phyloP scores from a whole-genome alignment of 2,888 invertebrate species.

The Andrena fulva region DNA sequence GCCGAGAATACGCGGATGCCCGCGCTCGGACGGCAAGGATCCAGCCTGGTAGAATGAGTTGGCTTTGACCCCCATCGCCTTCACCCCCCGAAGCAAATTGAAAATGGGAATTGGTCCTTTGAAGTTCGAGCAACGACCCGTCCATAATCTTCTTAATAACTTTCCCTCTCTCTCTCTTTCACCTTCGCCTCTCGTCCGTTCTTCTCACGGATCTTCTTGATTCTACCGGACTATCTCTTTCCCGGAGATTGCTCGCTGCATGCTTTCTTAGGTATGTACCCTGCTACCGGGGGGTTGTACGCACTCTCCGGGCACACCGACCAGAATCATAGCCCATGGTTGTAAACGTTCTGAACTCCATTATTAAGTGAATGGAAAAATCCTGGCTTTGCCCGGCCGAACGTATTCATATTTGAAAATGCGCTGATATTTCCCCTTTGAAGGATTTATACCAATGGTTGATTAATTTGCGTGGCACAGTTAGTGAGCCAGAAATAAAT shows the following conservation, averaged over 20 bases:
- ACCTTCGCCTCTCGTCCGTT: slow-evolving; percentile 6
- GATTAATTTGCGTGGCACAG: background rate
- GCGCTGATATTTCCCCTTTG: background rate
- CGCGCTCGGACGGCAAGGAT: slow-evolving; percentile 63
- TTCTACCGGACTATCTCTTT: slow-evolving; percentile 36
- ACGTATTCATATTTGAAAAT: background rate
- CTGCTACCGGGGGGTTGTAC: background rate
- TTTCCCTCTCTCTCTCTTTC: slow-evolving; percentile 61
- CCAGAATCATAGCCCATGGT: background rate
- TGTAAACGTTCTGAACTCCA: background rate
- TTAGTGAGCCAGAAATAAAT: background rate
- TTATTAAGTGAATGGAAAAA: background rate
- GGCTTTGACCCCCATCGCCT: slow-evolving; percentile 71
- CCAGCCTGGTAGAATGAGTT: slow-evolving; percentile 60
- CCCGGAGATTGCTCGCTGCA: slow-evolving; percentile 39
- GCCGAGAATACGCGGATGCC: slow-evolving; percentile 63
- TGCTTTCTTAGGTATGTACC: slow-evolving; percentile 27
- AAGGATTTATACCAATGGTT: background rate
- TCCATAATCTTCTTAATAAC: slow-evolving; percentile 82
- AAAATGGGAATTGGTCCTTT: slow-evolving; percentile 83
- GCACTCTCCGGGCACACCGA: background rate
- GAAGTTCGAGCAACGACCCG: slow-evolving; percentile 80
- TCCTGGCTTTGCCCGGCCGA: background rate
- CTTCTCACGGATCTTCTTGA: slow-evolving; percentile 36
- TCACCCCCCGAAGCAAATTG: slow-evolving; percentile 76